Percentiles rank a stretch among this genome's conserved stretches.
Evolutionary conservation across 1,140 invertebrate species (phyloP).

Genomic region (Heterodera schachtii): DNA sequence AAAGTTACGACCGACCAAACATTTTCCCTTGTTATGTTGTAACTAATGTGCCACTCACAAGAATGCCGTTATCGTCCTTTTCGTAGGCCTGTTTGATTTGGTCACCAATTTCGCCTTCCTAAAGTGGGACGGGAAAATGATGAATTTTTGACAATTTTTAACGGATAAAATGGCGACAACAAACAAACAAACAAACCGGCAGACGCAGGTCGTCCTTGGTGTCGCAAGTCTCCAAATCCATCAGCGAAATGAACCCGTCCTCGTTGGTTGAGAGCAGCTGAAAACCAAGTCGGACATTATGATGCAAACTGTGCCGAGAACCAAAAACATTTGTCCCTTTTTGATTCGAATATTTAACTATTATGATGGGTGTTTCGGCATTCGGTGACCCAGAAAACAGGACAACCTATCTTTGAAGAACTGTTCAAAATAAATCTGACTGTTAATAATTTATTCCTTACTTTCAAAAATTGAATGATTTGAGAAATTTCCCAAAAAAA

Average conservation of each 20-base stretch:
- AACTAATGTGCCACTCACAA: slow-evolving; percentile 36
- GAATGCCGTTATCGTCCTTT: slow-evolving; percentile 60
- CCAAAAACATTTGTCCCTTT: too few relatives aligned
- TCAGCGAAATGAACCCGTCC: slow-evolving; percentile 58
- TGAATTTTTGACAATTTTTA: background rate
- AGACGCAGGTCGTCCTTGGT: slow-evolving; percentile 54
- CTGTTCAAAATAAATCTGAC: too few relatives aligned
- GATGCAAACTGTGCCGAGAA: too few relatives aligned
- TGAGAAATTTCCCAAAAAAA: background rate
- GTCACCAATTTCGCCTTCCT: slow-evolving; percentile 58
- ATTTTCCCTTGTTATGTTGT: background rate
- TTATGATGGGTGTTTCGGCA: too few relatives aligned
- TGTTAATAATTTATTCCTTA: too few relatives aligned
- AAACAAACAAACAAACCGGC: slow-evolving; percentile 18
- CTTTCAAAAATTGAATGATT: too few relatives aligned
- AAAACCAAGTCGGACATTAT: slow-evolving; percentile 24
- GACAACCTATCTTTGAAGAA: too few relatives aligned
- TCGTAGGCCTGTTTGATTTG: slow-evolving; percentile 63
- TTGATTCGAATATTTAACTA: too few relatives aligned
- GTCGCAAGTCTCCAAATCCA: slow-evolving; percentile 62
- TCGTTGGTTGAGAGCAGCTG: slow-evolving; percentile 61
- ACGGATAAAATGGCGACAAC: background rate
- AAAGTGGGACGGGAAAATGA: background rate
- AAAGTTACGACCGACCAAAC: background rate
- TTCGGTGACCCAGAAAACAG: too few relatives aligned